Percentiles rank a stretch among this genome's conserved stretches.
Conservation (phyloP, 2,888 invertebrate species). For the Notodonta ziczac region DNA sequence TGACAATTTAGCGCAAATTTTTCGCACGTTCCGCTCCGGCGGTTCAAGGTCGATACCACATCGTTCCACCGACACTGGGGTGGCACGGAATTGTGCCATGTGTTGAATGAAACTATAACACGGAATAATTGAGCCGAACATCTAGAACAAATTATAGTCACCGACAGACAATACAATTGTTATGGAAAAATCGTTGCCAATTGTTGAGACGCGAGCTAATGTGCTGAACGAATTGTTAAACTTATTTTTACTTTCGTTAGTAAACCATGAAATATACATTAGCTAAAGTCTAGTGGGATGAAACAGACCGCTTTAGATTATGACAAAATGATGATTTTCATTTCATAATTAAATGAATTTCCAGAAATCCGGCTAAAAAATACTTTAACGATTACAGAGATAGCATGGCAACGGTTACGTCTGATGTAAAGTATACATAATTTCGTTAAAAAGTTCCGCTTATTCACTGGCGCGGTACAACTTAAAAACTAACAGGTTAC, state of each 20-base stretch:
- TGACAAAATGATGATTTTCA: neutral
- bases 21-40: conserved; percentile 60
- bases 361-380: neutral
- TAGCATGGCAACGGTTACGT: neutral
- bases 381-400: neutral
- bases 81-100: conserved; percentile 36
- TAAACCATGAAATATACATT: neutral
- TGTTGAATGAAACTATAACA: conserved; percentile 6
- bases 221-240: conserved; percentile 1
- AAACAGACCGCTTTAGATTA: neutral
- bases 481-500: conserved; percentile 28
- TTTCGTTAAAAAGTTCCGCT: conserved; percentile 1
- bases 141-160: neutral
- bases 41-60: conserved; percentile 71
- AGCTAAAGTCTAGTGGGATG: neutral
- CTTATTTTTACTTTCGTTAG: conserved; percentile 5
- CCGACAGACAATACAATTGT: neutral
- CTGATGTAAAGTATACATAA: neutral
- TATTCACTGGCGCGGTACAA: conserved; percentile 24
- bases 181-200: neutral
- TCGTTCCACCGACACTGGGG: conserved; percentile 59
- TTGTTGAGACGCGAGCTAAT: conserved; percentile 1
- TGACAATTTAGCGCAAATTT: conserved; percentile 56
- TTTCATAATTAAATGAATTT: neutral
- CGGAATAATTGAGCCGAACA: neutral